These are phyloP conservation scores for Vombatus ursinus DNA, from an alignment of 2,113 vertebrate species.

Conservation along the genomic window DNA sequence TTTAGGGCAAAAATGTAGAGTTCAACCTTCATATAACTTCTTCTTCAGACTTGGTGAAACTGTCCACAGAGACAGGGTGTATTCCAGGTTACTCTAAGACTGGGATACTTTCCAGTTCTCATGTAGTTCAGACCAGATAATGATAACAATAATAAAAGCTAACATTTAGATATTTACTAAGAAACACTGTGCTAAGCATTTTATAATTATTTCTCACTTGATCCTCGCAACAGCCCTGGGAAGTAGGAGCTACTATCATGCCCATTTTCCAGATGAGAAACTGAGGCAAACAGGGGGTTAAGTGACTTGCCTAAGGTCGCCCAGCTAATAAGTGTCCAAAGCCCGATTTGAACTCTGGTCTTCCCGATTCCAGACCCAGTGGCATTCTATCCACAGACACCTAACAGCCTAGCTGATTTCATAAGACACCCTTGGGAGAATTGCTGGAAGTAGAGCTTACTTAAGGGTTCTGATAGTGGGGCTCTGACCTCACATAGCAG, in stretches of 20 bases:
- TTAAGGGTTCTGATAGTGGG: neutral
- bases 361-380: neutral
- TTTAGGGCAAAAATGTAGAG: neutral
- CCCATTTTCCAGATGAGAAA: neutral
- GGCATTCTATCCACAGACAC: neutral
- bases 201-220: neutral
- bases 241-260: neutral
- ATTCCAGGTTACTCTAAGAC: too few species aligned
- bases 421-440: too few species aligned
- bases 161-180: neutral
- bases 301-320: neutral
- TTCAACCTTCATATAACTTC: neutral
- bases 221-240: too few species aligned
- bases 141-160: neutral
- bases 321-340: neutral
- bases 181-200: neutral
- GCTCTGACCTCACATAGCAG: neutral
- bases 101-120: accelerated
- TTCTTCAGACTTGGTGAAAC: neutral
- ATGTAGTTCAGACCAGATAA: neutral
- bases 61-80: neutral
- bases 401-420: neutral
- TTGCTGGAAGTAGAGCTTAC: neutral
- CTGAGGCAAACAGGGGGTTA: neutral
- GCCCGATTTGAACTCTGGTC: neutral